phyloP scores from a whole-genome alignment of 2,888 invertebrate genomes.

The Norana najaformis region DNA sequence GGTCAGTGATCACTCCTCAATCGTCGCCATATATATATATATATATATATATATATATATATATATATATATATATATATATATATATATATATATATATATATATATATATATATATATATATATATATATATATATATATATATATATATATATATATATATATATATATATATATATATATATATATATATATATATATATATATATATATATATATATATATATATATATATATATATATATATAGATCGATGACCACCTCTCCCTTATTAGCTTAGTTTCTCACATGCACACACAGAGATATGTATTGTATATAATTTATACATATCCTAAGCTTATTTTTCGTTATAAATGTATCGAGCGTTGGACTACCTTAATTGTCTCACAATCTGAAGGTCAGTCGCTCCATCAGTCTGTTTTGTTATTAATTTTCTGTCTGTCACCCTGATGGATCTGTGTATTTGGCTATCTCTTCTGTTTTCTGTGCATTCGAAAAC shows the following conservation, averaged over 20 bases:
- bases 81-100: too few relatives aligned
- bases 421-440: neutral
- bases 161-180: too few relatives aligned
- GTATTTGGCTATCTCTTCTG: neutral
- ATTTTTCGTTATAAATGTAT: slow-evolving; percentile 3
- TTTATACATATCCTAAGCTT: neutral
- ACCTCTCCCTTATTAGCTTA: neutral
- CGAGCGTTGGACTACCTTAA: neutral
- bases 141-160: too few relatives aligned
- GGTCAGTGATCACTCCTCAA: neutral
- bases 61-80: too few relatives aligned
- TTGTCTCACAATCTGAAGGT: neutral
- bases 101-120: too few relatives aligned
- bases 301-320: neutral
- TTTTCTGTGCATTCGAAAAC: neutral
- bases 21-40: neutral
- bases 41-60: too few relatives aligned
- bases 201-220: too few relatives aligned
- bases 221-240: too few relatives aligned
- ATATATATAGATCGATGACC: neutral
- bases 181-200: too few relatives aligned
- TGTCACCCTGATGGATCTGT: neutral
- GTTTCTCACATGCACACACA: too few relatives aligned
- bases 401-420: neutral
- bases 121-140: too few relatives aligned